Conservation (phyloP, 2,113 vertebrate genomes). For the Corythoichthys haematopterus region DNA sequence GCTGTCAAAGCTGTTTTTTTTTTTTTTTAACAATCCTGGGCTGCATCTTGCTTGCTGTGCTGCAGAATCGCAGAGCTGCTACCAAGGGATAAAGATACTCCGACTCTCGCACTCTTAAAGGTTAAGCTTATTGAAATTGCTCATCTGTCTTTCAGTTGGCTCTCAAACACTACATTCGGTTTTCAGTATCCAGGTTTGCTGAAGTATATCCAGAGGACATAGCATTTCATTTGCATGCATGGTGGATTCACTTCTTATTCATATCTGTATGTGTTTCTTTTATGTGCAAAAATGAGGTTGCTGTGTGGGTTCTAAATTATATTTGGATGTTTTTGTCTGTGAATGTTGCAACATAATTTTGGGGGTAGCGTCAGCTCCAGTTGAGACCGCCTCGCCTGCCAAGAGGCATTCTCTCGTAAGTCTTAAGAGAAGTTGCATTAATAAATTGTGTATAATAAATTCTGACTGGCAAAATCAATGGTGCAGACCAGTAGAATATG, state of each 20-base stretch:
- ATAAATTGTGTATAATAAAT: conserved; percentile 15
- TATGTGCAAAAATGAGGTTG: neutral
- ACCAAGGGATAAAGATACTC: conserved; percentile 39
- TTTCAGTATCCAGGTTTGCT: conserved; percentile 28
- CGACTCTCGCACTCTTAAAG: conserved; percentile 23
- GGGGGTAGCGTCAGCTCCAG: conserved; percentile 11
- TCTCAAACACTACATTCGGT: neutral
- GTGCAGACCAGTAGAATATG: neutral
- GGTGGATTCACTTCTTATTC: conserved; percentile 19
- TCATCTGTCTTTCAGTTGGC: conserved; percentile 11
- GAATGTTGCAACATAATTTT: conserved; percentile 26
- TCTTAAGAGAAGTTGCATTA: conserved; percentile 21
- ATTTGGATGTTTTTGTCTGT: conserved; percentile 13
- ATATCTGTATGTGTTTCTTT: conserved; percentile 16
- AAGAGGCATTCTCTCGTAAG: conserved; percentile 19
- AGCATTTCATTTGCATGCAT: conserved; percentile 54
- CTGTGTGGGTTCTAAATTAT: conserved; percentile 10
- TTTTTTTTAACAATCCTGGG: conserved; percentile 32
- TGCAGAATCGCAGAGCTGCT: conserved; percentile 52
- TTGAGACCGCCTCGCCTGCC: conserved; percentile 26
- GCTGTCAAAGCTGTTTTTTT: conserved; percentile 45
- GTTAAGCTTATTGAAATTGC: conserved; percentile 31
- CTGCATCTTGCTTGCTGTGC: conserved; percentile 51
- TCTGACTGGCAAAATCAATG: conserved; percentile 8
- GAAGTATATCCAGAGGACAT: conserved; percentile 48